phyloP scores from a whole-genome alignment of 2,888 invertebrate species.

The Himalopsyche anomala region DNA sequence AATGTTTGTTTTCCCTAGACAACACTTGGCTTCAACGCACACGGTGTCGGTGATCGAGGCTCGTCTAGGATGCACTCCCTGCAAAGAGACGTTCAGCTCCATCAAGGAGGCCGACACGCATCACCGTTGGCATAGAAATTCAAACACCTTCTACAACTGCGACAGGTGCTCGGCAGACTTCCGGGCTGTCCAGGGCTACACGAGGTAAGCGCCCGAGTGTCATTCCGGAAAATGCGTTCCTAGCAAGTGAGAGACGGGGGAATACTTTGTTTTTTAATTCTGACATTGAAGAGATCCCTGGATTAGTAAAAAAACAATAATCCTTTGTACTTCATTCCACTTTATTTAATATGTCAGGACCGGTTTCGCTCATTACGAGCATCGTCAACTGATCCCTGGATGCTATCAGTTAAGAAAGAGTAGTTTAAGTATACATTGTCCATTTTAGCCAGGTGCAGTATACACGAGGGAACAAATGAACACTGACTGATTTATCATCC shows the following conservation, averaged over 20 bases:
- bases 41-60: constrained; percentile 32
- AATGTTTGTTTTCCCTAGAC: constrained; percentile 49
- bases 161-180: constrained; percentile 71
- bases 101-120: constrained; percentile 71
- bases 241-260: background rate
- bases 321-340: too few relatives aligned
- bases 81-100: constrained; percentile 72
- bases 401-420: background rate
- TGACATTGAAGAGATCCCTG: background rate
- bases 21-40: constrained; percentile 57
- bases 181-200: constrained; percentile 66
- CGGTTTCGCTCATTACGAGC: too few relatives aligned
- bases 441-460: too few relatives aligned
- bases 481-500: too few relatives aligned
- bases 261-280: background rate
- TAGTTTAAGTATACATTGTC: too few relatives aligned
- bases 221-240: background rate
- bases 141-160: constrained; percentile 73
- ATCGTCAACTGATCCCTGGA: too few relatives aligned
- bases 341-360: too few relatives aligned
- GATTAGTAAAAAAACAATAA: too few relatives aligned
- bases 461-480: too few relatives aligned
- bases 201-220: constrained; percentile 57
- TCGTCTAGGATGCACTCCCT: constrained; percentile 74
- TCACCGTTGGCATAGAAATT: constrained; percentile 72